Evolutionary conservation across 2,888 invertebrate species (phyloP), one percentile per base, ranked within the genome.

Genomic region (Diaprepes abbreviatus): DNA sequence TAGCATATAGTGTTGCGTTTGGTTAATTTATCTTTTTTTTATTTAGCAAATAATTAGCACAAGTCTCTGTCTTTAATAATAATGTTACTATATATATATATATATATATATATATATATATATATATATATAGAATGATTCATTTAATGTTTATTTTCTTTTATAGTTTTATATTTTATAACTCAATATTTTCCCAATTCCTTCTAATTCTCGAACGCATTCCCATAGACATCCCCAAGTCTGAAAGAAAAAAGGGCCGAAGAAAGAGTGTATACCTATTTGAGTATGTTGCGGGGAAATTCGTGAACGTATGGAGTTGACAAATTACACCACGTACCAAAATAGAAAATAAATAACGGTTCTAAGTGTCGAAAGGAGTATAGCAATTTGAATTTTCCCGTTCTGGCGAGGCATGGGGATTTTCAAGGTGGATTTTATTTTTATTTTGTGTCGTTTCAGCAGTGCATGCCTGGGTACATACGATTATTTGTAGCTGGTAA

Each of bases 331-430:
- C 63, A 67, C 66, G 71, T 66, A 54, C 58, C 66, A 62, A 62
- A 66, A 71, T 66, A 66, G 66, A 71, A 63, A 71, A 71, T 66
- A 71, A 71, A 71, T 71, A 71, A 66, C 62, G 48, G 17, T 55
- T 65, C 60, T 45, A 57, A 60, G 70, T 66, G 66, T 36, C 36
- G 57, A 66, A 70, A 62, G 68, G 31, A 62, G 60, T 60, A 52
- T 33, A 58, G 59, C 64, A 58, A 69, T 70, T 70, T 70, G 58
- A 64, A 70, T 70, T 70, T n/a, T 64, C 52, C 52, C 12, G 38
- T 19, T 19, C 19, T 10, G n/a, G 19, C 2, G 7, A 50, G 14
- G 17, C 50, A 12, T 3, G 36, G 28, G 54, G 19, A 10, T 43
- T 45, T 10, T n/a, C 12, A 16, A 14, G 16, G 38, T 3, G n/a